These are phyloP conservation scores for Acanthococcus lagerstroemiae DNA, from an alignment of 2,888 invertebrate species.

Conservation along the genomic window DNA sequence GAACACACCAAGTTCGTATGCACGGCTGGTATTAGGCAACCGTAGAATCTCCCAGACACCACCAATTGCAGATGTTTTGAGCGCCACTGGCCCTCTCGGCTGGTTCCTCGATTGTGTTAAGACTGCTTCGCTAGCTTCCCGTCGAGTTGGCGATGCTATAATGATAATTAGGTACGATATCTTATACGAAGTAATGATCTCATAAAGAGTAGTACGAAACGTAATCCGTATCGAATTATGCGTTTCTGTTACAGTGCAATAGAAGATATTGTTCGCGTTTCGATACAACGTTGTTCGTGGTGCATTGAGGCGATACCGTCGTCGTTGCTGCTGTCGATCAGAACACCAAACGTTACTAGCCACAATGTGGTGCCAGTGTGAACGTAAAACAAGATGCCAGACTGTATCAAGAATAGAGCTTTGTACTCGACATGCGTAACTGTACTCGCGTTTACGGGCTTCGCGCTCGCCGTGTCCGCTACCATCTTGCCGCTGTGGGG, in stretches of 20 bases:
- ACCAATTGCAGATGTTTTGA: too few relatives aligned
- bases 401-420: slow-evolving; percentile 46
- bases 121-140: too few relatives aligned
- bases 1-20: too few relatives aligned
- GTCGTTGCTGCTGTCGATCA: neutral
- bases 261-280: neutral
- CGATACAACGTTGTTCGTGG: neutral
- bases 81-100: too few relatives aligned
- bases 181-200: too few relatives aligned
- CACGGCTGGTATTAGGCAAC: too few relatives aligned
- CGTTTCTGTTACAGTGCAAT: neutral
- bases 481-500: slow-evolving; percentile 81
- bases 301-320: neutral
- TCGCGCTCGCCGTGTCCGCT: slow-evolving; percentile 70
- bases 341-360: slow-evolving; percentile 24
- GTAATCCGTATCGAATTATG: too few relatives aligned
- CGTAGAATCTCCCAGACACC: too few relatives aligned
- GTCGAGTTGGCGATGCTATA: too few relatives aligned
- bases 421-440: slow-evolving; percentile 59
- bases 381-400: slow-evolving; percentile 44
- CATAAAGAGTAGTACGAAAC: too few relatives aligned
- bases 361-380: slow-evolving; percentile 34
- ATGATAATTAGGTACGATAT: too few relatives aligned
- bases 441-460: slow-evolving; percentile 63
- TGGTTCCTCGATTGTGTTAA: too few relatives aligned